Percentiles rank a stretch among this genome's conserved stretches.
Conservation (phyloP, 1,140 invertebrate genomes). For the Littorina saxatilis region DNA sequence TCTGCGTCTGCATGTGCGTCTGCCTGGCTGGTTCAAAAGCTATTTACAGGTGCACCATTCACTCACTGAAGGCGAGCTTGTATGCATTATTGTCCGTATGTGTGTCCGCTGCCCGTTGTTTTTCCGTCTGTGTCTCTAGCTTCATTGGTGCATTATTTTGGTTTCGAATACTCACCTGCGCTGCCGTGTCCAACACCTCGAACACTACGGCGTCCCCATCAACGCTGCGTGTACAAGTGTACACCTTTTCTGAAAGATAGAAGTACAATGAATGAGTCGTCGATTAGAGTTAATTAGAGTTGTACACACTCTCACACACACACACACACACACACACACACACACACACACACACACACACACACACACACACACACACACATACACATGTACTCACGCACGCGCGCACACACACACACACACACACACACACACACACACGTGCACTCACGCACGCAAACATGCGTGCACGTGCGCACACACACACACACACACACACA, state of each 20-base stretch:
- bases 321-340: conserved; percentile 1
- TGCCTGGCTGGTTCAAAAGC: not conserved
- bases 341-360: not conserved
- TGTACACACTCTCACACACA: not conserved
- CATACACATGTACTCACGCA: not conserved
- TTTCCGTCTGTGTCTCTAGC: not conserved
- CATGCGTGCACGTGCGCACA: not conserved
- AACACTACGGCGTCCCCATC: conserved; percentile 93
- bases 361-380: not conserved
- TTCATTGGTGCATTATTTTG: not conserved
- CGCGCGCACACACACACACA: not conserved
- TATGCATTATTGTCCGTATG: too few species aligned
- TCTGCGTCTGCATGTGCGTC: not conserved
- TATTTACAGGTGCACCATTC: too few species aligned
- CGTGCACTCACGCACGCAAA: not conserved
- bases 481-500: not conserved
- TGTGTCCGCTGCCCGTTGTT: too few species aligned
- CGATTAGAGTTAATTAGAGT: not conserved
- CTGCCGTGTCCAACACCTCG: conserved; percentile 93
- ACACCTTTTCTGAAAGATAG: conserved; percentile 84
- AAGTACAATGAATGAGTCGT: not conserved
- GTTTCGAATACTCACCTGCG: conserved; percentile 62
- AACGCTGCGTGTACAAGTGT: conserved; percentile 90
- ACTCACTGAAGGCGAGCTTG: too few species aligned
- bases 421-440: not conserved